phyloP scores from a whole-genome alignment of 2,888 invertebrate genomes.

The Melanostoma scalare region DNA sequence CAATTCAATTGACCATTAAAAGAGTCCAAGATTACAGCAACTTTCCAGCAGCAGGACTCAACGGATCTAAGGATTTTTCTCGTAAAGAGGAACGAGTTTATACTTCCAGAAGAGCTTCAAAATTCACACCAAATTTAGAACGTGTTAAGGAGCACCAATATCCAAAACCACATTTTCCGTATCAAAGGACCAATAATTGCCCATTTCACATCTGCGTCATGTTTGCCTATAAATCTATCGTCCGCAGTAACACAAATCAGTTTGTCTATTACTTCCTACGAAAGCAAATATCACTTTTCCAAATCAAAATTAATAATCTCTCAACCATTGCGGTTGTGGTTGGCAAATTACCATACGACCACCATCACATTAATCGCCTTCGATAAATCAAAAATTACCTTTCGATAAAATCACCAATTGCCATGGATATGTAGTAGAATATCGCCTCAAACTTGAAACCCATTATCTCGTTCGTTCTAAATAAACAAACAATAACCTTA shows the following conservation, averaged over 20 bases:
- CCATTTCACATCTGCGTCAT: too few relatives aligned
- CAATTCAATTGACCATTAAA: too few relatives aligned
- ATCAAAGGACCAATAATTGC: too few relatives aligned
- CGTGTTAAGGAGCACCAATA: too few relatives aligned
- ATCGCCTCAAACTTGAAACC: constrained; percentile 26
- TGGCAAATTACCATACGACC: constrained; percentile 56
- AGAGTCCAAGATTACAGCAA: too few relatives aligned
- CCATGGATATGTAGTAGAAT: background rate
- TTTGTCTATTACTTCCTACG: background rate
- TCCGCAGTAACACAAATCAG: too few relatives aligned
- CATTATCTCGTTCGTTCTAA: constrained; percentile 28
- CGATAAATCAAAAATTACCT: constrained; percentile 71
- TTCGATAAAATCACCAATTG: constrained; percentile 69
- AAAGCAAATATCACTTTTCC: constrained; percentile 33
- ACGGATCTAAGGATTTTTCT: too few relatives aligned
- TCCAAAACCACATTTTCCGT: too few relatives aligned
- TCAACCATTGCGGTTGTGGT: constrained; percentile 47
- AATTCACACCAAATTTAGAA: too few relatives aligned
- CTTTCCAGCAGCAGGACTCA: too few relatives aligned
- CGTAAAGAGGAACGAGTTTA: too few relatives aligned
- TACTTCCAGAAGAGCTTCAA: too few relatives aligned
- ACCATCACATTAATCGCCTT: constrained; percentile 61
- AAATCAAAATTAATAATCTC: constrained; percentile 69
- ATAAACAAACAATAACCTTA: constrained; percentile 58
- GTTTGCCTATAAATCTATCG: constrained; percentile 4